Percentiles rank a stretch among this genome's conserved stretches.
Conservation (phyloP, 2,888 invertebrate species). For the Junonia oenone region DNA sequence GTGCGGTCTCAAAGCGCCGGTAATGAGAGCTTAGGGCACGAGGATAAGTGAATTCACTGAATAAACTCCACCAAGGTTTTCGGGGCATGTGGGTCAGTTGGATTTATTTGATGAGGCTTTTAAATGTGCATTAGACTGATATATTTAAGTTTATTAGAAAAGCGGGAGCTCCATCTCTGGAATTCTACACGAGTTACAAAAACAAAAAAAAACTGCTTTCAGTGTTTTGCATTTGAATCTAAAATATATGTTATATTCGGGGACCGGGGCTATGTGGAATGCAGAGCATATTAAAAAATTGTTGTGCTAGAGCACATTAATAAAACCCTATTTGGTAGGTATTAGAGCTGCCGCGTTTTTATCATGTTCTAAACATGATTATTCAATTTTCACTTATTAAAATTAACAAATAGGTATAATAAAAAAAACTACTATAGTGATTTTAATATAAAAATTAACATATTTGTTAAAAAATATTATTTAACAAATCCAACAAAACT, state of each 20-base stretch:
- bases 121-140: neutral
- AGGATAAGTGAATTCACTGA: conserved; percentile 35
- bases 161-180: neutral
- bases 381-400: too few relatives aligned
- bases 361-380: neutral
- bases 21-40: conserved; percentile 47
- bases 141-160: neutral
- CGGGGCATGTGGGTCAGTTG: conserved; percentile 9
- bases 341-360: too few relatives aligned
- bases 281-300: too few relatives aligned
- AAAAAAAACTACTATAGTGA: neutral
- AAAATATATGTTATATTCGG: too few relatives aligned
- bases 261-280: too few relatives aligned
- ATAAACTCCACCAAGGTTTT: conserved; percentile 30
- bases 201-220: too few relatives aligned
- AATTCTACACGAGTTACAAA: neutral
- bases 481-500: too few relatives aligned
- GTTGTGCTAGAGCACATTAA: too few relatives aligned
- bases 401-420: too few relatives aligned
- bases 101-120: conserved; percentile 9
- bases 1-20: conserved; percentile 36
- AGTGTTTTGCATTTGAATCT: too few relatives aligned
- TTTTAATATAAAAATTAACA: conserved; percentile 20
- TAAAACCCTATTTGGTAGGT: too few relatives aligned
- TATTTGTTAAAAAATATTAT: conserved; percentile 24